These are phyloP conservation scores for Halcyon badia DNA, from an alignment of 2,797 vertebrate genomes.

Conservation along the genomic window DNA sequence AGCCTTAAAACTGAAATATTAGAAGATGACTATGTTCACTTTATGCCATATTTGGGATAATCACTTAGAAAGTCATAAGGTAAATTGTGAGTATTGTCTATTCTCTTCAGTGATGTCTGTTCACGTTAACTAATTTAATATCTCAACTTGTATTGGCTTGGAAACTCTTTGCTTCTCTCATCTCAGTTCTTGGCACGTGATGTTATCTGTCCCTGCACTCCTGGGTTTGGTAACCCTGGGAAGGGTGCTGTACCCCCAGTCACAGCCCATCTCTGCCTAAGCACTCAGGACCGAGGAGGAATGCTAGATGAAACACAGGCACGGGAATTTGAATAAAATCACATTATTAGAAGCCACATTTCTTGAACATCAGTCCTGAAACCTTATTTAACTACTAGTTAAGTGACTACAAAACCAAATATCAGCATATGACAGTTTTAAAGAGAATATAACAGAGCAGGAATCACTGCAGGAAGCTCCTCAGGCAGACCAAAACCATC, in stretches of 20 bases:
- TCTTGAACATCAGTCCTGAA: background rate
- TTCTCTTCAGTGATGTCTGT: background rate
- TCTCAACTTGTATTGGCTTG: background rate
- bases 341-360: background rate
- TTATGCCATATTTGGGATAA: background rate
- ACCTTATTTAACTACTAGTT: background rate
- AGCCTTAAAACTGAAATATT: slow-evolving; percentile 2
- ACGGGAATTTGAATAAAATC: background rate
- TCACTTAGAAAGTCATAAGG: background rate
- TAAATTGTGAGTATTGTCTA: background rate
- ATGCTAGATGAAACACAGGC: background rate
- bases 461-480: background rate
- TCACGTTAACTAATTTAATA: background rate
- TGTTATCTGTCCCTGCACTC: background rate
- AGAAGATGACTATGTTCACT: background rate
- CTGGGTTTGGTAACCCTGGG: background rate
- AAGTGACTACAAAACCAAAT: background rate
- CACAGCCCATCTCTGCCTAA: background rate
- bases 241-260: background rate
- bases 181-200: background rate
- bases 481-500: background rate
- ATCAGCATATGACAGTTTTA: background rate
- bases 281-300: background rate
- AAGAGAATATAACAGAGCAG: background rate
- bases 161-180: background rate